A percentile compares a stretch with the other conserved stretches of the same genome.
Conservation (phyloP, 2,888 invertebrate species). For the Tenthredo amoena region DNA sequence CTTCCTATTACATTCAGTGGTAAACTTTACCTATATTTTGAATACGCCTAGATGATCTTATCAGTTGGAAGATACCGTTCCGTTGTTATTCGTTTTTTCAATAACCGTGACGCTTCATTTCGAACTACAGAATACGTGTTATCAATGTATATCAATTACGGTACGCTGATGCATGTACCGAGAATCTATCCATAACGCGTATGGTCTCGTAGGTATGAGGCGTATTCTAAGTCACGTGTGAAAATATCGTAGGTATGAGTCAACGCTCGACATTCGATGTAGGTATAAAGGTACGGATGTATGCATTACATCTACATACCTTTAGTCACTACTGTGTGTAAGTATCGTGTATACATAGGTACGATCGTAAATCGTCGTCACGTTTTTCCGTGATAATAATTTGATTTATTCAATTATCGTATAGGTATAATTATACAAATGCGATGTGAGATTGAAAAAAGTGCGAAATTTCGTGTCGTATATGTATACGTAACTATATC, state of each 20-base stretch:
- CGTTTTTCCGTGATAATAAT: background rate
- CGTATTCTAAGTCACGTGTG: conserved; percentile 10
- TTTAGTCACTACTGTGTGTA: background rate
- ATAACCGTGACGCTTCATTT: background rate
- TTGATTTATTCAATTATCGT: background rate
- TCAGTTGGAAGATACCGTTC: background rate
- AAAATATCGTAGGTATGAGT: conserved; percentile 4
- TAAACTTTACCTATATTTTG: background rate
- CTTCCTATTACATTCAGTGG: background rate
- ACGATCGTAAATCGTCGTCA: background rate
- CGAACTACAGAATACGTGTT: background rate
- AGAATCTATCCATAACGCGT: conserved; percentile 6
- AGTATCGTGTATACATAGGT: background rate
- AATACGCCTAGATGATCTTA: background rate
- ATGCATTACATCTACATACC: background rate
- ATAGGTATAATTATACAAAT: background rate
- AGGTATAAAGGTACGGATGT: conserved; percentile 5
- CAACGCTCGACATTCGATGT: background rate
- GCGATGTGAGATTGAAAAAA: conserved; percentile 2
- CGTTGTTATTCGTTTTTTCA: conserved; percentile 9
- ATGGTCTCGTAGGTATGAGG: background rate
- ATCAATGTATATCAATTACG: conserved; percentile 21
- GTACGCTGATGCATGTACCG: background rate
- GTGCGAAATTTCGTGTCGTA: background rate
- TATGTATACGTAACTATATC: background rate